These are phyloP conservation scores for Orthonyx spaldingii DNA, from an alignment of 2,113 vertebrate species.

Conservation along the genomic window DNA sequence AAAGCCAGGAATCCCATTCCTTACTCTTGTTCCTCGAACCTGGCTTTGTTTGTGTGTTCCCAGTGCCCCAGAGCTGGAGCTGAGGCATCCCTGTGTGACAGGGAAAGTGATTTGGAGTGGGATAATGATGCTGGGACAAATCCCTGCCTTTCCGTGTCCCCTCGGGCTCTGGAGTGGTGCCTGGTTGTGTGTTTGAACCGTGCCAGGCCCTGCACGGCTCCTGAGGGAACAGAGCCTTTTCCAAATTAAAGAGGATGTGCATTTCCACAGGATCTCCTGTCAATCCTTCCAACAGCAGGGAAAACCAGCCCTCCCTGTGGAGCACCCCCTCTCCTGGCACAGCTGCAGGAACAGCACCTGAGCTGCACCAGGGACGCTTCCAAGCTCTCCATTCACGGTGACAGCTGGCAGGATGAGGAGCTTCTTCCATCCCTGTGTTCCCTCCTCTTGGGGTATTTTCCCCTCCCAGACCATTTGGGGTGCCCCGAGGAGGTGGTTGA, in stretches of 20 bases:
- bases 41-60: not conserved
- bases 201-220: not conserved
- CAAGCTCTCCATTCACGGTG: not conserved
- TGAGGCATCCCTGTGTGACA: not conserved
- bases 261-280: not conserved
- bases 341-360: not conserved
- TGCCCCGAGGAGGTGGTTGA: not conserved
- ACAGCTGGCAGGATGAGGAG: not conserved
- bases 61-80: not conserved
- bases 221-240: not conserved
- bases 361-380: accelerated
- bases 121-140: not conserved
- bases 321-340: not conserved
- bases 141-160: not conserved
- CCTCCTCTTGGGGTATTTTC: not conserved
- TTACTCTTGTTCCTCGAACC: not conserved
- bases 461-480: not conserved
- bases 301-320: accelerated
- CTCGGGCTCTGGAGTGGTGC: not conserved
- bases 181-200: not conserved
- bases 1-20: not conserved
- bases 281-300: not conserved
- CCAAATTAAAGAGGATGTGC: not conserved
- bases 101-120: not conserved
- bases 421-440: accelerated